phyloP scores from a whole-genome alignment of 2,113 vertebrate genomes.

The Coptodon rendalli region DNA sequence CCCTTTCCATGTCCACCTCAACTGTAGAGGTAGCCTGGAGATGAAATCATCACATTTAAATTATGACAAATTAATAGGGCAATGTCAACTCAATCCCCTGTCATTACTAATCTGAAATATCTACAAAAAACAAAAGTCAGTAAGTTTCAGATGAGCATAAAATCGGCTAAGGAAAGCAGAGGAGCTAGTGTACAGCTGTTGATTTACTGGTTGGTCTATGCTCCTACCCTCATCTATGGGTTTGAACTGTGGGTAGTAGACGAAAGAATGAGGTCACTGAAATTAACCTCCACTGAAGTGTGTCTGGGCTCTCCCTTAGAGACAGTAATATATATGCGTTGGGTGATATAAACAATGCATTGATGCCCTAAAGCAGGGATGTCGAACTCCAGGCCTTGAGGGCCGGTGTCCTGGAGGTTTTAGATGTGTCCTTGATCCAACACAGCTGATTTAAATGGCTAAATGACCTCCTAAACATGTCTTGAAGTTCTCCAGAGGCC shows the following conservation, averaged over 20 bases:
- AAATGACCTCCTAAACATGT: accelerated
- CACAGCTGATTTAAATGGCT: not conserved
- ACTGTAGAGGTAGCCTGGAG: slow-evolving; percentile 90
- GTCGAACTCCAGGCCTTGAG: not conserved
- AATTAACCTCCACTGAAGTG: accelerated
- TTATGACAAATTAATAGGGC: not conserved
- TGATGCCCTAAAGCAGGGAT: not conserved
- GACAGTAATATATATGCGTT: not conserved
- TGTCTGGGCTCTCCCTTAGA: not conserved
- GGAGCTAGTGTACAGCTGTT: not conserved
- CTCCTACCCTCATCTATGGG: not conserved
- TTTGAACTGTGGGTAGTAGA: not conserved
- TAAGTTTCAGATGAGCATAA: not conserved
- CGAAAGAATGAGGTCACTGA: not conserved
- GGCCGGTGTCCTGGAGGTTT: not conserved
- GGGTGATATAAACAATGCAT: not conserved
- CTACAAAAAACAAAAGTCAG: not conserved
- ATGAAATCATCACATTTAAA: not conserved
- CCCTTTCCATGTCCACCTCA: slow-evolving; percentile 97
- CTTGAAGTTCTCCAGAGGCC: not conserved
- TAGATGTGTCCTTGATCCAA: not conserved
- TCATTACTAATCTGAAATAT: not conserved
- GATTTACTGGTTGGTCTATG: not conserved
- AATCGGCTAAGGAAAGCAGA: not conserved
- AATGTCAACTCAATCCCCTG: not conserved